A percentile compares a stretch with the other conserved stretches of the same genome.
Conservation (phyloP, 2,888 invertebrate genomes). For the Eupeodes latifasciatus region DNA sequence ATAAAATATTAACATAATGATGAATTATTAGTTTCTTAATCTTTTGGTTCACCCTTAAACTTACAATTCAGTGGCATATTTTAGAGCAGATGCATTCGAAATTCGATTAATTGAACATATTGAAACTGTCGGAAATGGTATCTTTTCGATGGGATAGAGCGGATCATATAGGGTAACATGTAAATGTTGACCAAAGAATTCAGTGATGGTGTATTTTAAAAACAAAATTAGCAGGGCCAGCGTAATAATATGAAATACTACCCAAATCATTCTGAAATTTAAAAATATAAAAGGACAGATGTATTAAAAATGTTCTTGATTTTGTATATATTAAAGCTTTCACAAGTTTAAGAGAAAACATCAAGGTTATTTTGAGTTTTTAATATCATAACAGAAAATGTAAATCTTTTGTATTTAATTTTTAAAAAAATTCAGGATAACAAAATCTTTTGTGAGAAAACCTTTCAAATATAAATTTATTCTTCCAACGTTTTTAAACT, state of each 20-base stretch:
- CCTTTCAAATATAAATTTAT: too few relatives aligned
- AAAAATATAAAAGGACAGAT: background rate
- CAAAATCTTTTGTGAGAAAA: too few relatives aligned
- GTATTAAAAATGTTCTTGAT: too few relatives aligned
- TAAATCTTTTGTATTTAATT: too few relatives aligned
- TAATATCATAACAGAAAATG: too few relatives aligned
- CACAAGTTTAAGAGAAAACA: too few relatives aligned
- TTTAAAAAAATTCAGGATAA: too few relatives aligned
- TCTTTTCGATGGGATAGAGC: constrained; percentile 85
- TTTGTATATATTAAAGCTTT: too few relatives aligned
- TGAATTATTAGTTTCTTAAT: too few relatives aligned
- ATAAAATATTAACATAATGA: too few relatives aligned
- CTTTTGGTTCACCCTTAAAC: constrained; percentile 22
- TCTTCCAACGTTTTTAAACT: too few relatives aligned
- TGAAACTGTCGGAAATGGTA: constrained; percentile 87
- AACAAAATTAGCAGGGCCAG: constrained; percentile 80
- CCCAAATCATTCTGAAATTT: constrained; percentile 80
- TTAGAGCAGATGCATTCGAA: constrained; percentile 81
- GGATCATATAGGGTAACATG: constrained; percentile 78
- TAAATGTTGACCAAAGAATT: constrained; percentile 78
- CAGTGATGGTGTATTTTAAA: constrained; percentile 78
- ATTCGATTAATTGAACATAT: constrained; percentile 87
- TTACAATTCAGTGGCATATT: constrained; percentile 83
- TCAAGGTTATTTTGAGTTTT: too few relatives aligned
- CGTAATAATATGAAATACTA: constrained; percentile 80